phyloP scores from a whole-genome alignment of 30 jellyfish, hydroid and myxozoan species.

The Pelagia noctiluca region DNA sequence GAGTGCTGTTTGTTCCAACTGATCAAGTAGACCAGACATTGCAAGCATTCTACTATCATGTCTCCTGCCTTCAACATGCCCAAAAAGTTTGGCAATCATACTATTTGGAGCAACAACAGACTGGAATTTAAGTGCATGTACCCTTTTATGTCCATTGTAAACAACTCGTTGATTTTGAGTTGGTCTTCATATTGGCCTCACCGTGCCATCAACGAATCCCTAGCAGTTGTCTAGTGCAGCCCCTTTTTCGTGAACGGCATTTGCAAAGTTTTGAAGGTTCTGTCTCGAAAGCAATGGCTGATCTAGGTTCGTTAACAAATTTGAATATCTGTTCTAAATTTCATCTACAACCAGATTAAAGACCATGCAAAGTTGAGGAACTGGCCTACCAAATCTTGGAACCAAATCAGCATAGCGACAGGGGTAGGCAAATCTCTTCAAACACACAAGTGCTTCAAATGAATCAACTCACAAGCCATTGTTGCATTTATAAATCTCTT shows the following conservation, averaged over 20 bases:
- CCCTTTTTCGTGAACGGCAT: constrained; percentile 50
- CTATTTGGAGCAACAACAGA: constrained; percentile 76
- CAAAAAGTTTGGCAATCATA: constrained; percentile 68
- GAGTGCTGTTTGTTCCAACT: constrained; percentile 35
- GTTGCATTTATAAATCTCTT: background rate
- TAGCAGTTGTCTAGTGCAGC: constrained; percentile 63
- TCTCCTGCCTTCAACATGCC: constrained; percentile 59
- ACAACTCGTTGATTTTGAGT: constrained; percentile 46
- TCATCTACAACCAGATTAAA: constrained; percentile 14
- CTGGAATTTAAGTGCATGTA: constrained; percentile 72
- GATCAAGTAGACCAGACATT: constrained; percentile 1
- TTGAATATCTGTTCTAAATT: constrained; percentile 4
- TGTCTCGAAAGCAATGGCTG: constrained; percentile 69
- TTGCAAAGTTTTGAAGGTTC: constrained; percentile 59
- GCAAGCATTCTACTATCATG: constrained; percentile 57
- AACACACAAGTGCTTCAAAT: background rate
- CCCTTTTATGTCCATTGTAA: constrained; percentile 76
- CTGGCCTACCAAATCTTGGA: constrained; percentile 72
- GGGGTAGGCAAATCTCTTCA: constrained; percentile 13
- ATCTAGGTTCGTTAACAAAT: constrained; percentile 43
- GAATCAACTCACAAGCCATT: background rate
- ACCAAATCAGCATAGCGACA: constrained; percentile 29
- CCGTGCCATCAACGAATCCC: constrained; percentile 81
- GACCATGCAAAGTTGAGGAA: constrained; percentile 76
- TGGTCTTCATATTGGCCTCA: constrained; percentile 70